A percentile compares a stretch with the other conserved stretches of the same genome.
Conservation (phyloP, 2,888 invertebrate genomes). For the Drosophila borborema region DNA sequence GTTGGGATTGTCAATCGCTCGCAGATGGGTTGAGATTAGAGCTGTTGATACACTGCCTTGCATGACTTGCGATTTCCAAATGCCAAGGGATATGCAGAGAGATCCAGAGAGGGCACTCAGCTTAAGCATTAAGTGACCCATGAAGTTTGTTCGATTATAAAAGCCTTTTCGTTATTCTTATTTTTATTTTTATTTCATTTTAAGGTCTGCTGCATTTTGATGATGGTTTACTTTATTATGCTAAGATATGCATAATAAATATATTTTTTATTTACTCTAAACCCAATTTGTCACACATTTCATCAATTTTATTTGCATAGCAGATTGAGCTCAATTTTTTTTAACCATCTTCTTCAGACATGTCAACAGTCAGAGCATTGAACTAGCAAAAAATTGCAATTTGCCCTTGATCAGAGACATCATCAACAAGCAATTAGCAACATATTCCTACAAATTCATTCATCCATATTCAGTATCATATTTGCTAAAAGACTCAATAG, state of each 20-base stretch:
- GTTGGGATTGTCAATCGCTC: constrained; percentile 48
- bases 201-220: not conserved
- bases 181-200: not conserved
- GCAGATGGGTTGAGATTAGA: constrained; percentile 5
- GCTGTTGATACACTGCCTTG: constrained; percentile 7
- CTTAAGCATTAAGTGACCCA: not conserved
- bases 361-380: not conserved
- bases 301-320: not conserved
- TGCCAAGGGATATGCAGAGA: not conserved
- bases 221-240: not conserved
- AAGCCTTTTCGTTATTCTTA: constrained; percentile 4
- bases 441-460: not conserved
- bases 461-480: not conserved
- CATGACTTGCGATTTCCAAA: constrained; percentile 9
- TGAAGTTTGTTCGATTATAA: constrained; percentile 5
- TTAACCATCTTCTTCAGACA: not conserved
- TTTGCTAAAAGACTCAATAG: not conserved
- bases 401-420: not conserved
- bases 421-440: not conserved
- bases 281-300: not conserved
- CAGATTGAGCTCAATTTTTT: not conserved
- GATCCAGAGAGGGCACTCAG: constrained; percentile 1
- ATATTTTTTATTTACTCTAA: not conserved
- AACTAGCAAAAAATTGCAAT: not conserved
- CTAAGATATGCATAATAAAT: too few species aligned